Evolutionary conservation across 2,888 invertebrate species (phyloP).

Genomic region (Metacarcinus magister): DNA sequence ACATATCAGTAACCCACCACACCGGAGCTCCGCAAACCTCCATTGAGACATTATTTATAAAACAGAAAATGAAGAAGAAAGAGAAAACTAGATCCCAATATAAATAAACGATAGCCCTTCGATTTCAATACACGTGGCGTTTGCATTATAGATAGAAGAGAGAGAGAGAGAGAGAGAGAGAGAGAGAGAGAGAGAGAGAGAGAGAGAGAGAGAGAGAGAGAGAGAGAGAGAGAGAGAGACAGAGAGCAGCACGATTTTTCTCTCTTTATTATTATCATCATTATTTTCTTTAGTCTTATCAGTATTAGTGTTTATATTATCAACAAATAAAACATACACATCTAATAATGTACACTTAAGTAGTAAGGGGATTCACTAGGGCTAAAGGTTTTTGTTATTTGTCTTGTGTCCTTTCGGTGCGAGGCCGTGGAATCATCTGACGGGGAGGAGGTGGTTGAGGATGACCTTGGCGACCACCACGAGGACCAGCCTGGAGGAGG

Average conservation of each 20-base stretch:
- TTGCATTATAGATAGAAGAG: neutral
- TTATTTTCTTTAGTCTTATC: neutral
- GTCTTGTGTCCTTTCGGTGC: neutral
- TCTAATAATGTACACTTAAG: neutral
- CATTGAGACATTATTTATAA: neutral
- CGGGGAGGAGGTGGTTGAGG: neutral
- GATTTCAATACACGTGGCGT: neutral
- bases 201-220: too few relatives aligned
- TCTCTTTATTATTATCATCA: neutral
- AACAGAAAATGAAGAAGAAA: neutral
- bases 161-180: too few relatives aligned
- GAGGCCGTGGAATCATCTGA: conserved; percentile 29
- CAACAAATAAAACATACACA: neutral
- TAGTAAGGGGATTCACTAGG: neutral
- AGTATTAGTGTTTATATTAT: neutral
- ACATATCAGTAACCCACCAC: conserved; percentile 26
- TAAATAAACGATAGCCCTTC: neutral
- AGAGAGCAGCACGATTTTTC: neutral
- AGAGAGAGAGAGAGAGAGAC: too few relatives aligned
- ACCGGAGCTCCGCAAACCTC: neutral
- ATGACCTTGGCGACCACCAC: neutral
- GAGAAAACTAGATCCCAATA: neutral
- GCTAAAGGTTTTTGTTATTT: neutral
- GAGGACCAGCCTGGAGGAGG: conserved; percentile 46
- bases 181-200: too few relatives aligned